These are phyloP conservation scores for Drosophila algonquin DNA, from an alignment of 2,888 invertebrate species.

Conservation along the genomic window DNA sequence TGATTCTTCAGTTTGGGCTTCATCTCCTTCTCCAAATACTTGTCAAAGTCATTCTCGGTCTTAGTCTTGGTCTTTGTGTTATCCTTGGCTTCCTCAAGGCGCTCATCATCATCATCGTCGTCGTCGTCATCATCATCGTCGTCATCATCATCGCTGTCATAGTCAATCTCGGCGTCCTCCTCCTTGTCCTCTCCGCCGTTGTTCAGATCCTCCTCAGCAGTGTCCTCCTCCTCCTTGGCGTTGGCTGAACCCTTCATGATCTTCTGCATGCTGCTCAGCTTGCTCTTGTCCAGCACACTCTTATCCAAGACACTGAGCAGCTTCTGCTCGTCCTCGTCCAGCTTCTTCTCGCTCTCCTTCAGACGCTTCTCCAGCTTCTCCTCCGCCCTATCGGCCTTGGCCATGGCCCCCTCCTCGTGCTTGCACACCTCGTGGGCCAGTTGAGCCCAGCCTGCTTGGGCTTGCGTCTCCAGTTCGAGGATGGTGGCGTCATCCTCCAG, in stretches of 20 bases:
- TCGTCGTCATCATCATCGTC: constrained; percentile 82
- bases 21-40: constrained; percentile 51
- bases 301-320: constrained; percentile 74
- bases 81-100: constrained; percentile 65
- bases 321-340: constrained; percentile 76
- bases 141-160: constrained; percentile 83
- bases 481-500: constrained; percentile 67
- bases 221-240: constrained; percentile 47
- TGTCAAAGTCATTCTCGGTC: constrained; percentile 30
- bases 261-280: constrained; percentile 69
- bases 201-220: constrained; percentile 72
- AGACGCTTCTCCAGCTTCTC: constrained; percentile 72
- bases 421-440: constrained; percentile 82
- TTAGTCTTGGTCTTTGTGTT: constrained; percentile 40
- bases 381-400: constrained; percentile 49
- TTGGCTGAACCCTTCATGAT: constrained; percentile 72
- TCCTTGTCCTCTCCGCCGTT: constrained; percentile 75
- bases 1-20: constrained; percentile 72
- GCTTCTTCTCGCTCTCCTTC: constrained; percentile 68
- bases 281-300: constrained; percentile 71
- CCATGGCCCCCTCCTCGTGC: constrained; percentile 57
- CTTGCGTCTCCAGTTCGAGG: constrained; percentile 61
- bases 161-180: constrained; percentile 82
- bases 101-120: constrained; percentile 51
- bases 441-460: constrained; percentile 79